phyloP scores from a whole-genome alignment of 1,140 invertebrate species.

The Bombus superbus region DNA sequence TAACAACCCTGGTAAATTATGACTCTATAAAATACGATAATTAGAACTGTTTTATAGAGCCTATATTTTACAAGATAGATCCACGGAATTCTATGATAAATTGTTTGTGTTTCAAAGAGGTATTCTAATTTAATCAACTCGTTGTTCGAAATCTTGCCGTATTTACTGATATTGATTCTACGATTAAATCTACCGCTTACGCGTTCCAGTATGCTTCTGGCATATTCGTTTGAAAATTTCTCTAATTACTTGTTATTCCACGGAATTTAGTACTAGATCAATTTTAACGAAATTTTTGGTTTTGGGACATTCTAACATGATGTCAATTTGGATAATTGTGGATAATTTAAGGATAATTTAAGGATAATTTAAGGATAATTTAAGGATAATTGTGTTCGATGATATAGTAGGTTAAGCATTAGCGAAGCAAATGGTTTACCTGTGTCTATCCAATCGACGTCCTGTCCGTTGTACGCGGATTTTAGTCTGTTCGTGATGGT shows the following conservation, averaged over 20 bases:
- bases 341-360: too few species aligned
- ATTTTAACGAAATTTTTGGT: background rate
- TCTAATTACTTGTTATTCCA: background rate
- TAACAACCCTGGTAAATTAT: too few species aligned
- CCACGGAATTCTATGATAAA: too few species aligned
- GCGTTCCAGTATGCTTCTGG: too few species aligned
- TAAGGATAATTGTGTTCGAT: background rate
- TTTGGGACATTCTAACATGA: background rate
- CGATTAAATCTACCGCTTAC: background rate
- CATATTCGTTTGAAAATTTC: too few species aligned
- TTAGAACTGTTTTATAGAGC: too few species aligned
- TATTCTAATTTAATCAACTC: background rate
- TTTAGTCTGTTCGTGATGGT: slow-evolving; percentile 91
- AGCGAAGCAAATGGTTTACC: slow-evolving; percentile 74
- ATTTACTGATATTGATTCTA: background rate
- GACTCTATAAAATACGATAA: too few species aligned
- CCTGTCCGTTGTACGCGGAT: slow-evolving; percentile 94
- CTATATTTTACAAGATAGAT: too few species aligned
- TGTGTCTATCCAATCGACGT: slow-evolving; percentile 93
- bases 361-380: too few species aligned
- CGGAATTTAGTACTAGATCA: background rate
- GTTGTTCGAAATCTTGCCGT: background rate
- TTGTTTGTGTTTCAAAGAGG: background rate
- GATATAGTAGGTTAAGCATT: background rate
- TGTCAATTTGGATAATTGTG: background rate